These are phyloP conservation scores for Formica selysi DNA, from an alignment of 1,140 invertebrate species.

Conservation along the genomic window DNA sequence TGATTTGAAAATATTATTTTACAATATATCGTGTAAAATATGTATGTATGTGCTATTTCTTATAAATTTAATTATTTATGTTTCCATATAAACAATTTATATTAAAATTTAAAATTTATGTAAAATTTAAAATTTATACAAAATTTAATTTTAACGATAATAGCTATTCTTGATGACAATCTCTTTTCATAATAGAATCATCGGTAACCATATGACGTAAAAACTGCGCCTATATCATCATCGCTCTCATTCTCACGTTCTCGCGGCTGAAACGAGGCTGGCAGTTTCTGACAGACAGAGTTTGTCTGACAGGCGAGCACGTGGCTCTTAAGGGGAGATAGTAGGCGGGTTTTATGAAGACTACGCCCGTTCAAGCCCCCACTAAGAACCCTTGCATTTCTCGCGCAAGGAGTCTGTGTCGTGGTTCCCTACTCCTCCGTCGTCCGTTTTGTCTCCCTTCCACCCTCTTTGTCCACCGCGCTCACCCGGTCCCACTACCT, in stretches of 20 bases:
- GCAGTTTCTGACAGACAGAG: slow-evolving; percentile 30
- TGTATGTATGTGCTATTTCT: neutral
- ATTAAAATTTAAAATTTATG: neutral
- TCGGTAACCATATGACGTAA: neutral
- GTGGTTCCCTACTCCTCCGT: slow-evolving; percentile 68
- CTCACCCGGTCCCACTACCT: slow-evolving; percentile 21
- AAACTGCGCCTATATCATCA: neutral
- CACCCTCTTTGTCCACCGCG: slow-evolving; percentile 33
- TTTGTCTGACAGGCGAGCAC: slow-evolving; percentile 71
- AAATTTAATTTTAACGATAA: neutral
- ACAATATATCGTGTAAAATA: neutral
- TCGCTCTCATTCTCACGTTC: neutral
- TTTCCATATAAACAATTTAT: neutral
- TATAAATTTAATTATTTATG: neutral
- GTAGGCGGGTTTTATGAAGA: slow-evolving; percentile 69
- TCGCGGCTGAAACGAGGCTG: neutral
- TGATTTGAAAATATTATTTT: neutral
- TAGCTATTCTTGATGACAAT: neutral
- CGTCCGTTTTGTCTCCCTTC: slow-evolving; percentile 50
- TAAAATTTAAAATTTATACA: neutral
- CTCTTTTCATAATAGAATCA: neutral
- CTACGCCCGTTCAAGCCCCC: slow-evolving; percentile 74
- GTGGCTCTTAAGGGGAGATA: slow-evolving; percentile 73
- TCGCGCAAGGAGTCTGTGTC: slow-evolving; percentile 75
- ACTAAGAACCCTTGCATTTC: slow-evolving; percentile 62